Base-by-base conservation (phyloP, 2,888 invertebrate genomes). In the Scaeva pyrastri region DNA sequence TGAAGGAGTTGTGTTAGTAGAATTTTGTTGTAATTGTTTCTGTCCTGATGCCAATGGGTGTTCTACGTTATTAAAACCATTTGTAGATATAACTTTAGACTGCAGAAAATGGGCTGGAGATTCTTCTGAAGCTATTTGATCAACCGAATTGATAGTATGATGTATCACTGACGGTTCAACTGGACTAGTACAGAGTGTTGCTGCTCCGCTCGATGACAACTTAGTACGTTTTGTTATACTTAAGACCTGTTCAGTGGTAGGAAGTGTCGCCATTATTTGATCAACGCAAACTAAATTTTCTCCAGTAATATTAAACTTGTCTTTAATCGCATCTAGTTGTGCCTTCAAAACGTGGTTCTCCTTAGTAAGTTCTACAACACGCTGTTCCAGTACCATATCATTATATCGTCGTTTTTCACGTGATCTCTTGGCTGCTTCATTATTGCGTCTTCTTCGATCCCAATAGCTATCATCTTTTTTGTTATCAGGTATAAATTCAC, bases 391-490 rank as follows among this genome's bases (percentile, higher is more conserved):
- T 1, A 98, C 97, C 97, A 98, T 97, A 93, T 99, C 98, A 91
- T 99, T 98, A 93, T 97, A 96, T 60, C 98, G 96, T 52, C 98
- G 95, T 92, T 99, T 99, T 92, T 99, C 98, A n/a, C 98, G 95
- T 7, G 98, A 98, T 56, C 98, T 94, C 91, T 99, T 98, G 77
- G 99, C 99, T 0, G 99, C 99, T 92, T 98, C 98, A 93, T 99
- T 99, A 93, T 99, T 99, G 81, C 98, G 95, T 87, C 98, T 94
- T 77, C 99, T 94, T 77, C 98, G 95, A 92, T 98, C 98, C 99
- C 99, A 99, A 93, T 99, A 99, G 90, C 97, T 97, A 90, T 98
- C 98, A 91, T 99, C 98, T 92, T 99, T 99, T 92, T 98, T 98
- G 93, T 95, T 97, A 91, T 98, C 98, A 0, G 98, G 98, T 88